Percentiles rank a stretch among this genome's conserved stretches.
Conservation (phyloP, 2,888 invertebrate genomes). For the Vandiemenella viatica region DNA sequence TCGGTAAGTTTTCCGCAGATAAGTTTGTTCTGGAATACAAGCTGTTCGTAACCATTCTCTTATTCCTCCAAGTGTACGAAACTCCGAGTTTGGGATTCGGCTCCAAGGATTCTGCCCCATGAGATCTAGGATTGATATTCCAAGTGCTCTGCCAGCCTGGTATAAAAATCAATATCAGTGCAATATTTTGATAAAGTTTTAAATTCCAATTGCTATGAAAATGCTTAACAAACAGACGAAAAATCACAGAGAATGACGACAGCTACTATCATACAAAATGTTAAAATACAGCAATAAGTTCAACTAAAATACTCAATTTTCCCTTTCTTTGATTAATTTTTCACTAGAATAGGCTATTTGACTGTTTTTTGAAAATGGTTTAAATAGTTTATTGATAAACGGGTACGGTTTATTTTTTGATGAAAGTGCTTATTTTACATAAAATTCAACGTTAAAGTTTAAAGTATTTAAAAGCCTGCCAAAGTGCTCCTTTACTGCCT, state of each 20-base stretch:
- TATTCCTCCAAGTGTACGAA: constrained; percentile 50
- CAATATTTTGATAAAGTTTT: no score
- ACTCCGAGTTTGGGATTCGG: constrained; percentile 65
- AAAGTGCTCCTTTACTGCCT: no score
- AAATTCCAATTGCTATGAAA: no score
- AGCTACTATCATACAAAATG: no score
- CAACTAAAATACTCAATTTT: background rate
- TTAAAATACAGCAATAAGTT: background rate
- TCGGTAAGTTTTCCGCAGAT: constrained; percentile 4
- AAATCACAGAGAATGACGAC: no score
- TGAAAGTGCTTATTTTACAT: no score
- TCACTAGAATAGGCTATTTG: background rate
- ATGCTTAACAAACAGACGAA: no score
- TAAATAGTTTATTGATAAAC: no score
- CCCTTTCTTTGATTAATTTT: background rate
- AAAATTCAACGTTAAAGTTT: no score
- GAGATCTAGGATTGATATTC: constrained; percentile 70
- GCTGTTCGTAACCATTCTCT: constrained; percentile 41
- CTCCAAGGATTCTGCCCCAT: constrained; percentile 68
- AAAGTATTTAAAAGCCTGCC: no score
- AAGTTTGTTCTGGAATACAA: constrained; percentile 10
- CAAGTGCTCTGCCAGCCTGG: constrained; percentile 68
- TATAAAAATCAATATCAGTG: constrained; percentile 10
- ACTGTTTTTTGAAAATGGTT: no score
- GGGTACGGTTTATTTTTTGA: no score